These are phyloP conservation scores for Setipinna tenuifilis DNA, from an alignment of 2,797 vertebrate genomes.

Conservation along the genomic window DNA sequence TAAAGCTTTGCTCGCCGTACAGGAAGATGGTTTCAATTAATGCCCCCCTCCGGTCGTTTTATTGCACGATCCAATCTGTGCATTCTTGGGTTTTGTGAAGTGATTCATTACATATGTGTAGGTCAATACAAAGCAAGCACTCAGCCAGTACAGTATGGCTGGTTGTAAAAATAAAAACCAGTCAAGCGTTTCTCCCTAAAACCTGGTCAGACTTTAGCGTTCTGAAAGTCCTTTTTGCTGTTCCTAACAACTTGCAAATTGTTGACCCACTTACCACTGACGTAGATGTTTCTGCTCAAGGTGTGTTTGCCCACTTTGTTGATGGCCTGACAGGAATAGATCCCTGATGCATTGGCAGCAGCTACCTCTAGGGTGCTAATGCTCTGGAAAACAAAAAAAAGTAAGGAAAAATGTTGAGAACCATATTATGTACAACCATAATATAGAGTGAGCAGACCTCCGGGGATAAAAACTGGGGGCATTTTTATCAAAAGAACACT, in stretches of 20 bases:
- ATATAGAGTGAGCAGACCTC: too few species aligned
- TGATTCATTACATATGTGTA: constrained; percentile 61
- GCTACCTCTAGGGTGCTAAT: constrained; percentile 76
- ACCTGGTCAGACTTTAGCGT: background rate
- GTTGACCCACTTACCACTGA: constrained; percentile 79
- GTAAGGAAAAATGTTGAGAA: too few species aligned
- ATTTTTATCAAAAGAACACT: too few species aligned
- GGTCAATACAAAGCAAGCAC: constrained; percentile 53
- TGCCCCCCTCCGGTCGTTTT: constrained; percentile 67
- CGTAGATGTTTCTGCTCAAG: constrained; percentile 75
- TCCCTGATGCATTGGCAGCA: constrained; percentile 76
- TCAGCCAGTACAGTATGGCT: constrained; percentile 17
- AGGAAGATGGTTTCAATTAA: constrained; percentile 77
- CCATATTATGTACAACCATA: too few species aligned
- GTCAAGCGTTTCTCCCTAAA: constrained; percentile 37
- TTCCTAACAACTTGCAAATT: constrained; percentile 3
- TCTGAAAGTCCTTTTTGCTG: constrained; percentile 28
- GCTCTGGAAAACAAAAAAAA: constrained; percentile 65
- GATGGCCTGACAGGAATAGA: constrained; percentile 77
- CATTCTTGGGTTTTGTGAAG: constrained; percentile 61
- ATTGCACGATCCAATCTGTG: constrained; percentile 69
- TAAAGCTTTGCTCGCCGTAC: constrained; percentile 51
- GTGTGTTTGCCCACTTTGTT: constrained; percentile 70
- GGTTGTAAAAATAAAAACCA: constrained; percentile 43
- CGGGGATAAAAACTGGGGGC: too few species aligned